A percentile compares a stretch with the other conserved stretches of the same genome.
These are phyloP conservation scores for Neosalanx taihuensis DNA, from an alignment of 2,797 vertebrate species.

Conservation along the genomic window DNA sequence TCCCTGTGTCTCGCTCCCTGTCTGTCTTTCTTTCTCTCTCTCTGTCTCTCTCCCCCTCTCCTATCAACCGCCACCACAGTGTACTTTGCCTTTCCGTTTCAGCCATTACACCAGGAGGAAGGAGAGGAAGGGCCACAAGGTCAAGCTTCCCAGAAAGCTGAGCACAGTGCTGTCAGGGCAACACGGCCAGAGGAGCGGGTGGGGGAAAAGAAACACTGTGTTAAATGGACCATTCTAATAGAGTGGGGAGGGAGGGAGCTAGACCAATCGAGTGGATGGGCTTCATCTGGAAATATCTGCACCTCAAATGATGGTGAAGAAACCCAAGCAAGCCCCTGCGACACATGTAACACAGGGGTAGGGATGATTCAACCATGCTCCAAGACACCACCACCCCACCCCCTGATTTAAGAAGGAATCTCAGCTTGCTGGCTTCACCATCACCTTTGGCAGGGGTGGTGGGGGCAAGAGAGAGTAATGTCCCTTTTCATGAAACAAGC, in stretches of 20 bases:
- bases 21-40: constrained; percentile 3
- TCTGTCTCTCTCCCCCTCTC: background rate
- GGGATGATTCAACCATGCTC: no score
- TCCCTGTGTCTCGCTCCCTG: background rate
- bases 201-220: constrained; percentile 36
- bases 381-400: no score
- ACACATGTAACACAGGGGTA: no score
- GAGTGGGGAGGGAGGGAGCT: constrained; percentile 15
- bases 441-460: background rate
- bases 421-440: no score
- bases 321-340: background rate
- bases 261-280: constrained; percentile 2
- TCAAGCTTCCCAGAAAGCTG: constrained; percentile 45
- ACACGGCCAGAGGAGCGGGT: constrained; percentile 1
- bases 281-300: background rate
- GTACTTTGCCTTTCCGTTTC: constrained; percentile 45
- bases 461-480: background rate
- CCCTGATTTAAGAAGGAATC: background rate
- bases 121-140: constrained; percentile 55
- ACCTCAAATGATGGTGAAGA: background rate
- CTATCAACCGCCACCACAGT: constrained; percentile 34
- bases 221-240: constrained; percentile 46
- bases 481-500: constrained; percentile 35
- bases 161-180: constrained; percentile 32
- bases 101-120: constrained; percentile 58